Percentiles rank a stretch among this genome's conserved stretches.
These are phyloP conservation scores for Cerastoderma edule DNA, from an alignment of 2,888 invertebrate genomes.

Conservation along the genomic window DNA sequence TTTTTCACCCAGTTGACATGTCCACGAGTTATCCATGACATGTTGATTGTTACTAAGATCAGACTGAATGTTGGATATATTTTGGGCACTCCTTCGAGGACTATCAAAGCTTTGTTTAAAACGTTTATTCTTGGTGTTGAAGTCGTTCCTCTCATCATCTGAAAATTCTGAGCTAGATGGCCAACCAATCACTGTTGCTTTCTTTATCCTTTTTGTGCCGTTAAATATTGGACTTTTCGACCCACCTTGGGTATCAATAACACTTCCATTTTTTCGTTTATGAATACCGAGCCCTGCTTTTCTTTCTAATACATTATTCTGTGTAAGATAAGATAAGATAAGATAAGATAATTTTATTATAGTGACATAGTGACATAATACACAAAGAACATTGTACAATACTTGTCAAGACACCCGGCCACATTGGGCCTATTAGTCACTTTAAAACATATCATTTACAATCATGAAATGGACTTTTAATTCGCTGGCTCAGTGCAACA, in stretches of 20 bases:
- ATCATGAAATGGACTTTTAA: too few relatives aligned
- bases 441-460: too few relatives aligned
- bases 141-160: slow-evolving; percentile 16
- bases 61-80: too few relatives aligned
- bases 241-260: background rate
- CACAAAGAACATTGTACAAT: too few relatives aligned
- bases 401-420: too few relatives aligned
- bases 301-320: background rate
- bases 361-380: too few relatives aligned
- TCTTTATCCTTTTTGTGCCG: background rate
- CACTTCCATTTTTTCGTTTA: slow-evolving; percentile 1
- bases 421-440: too few relatives aligned
- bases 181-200: slow-evolving; percentile 28
- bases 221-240: background rate
- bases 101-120: background rate
- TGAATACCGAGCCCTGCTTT: background rate
- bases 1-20: too few relatives aligned
- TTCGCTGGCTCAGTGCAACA: too few relatives aligned
- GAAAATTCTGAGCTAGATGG: slow-evolving; percentile 53
- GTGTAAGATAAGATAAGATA: background rate
- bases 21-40: too few relatives aligned
- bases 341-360: background rate
- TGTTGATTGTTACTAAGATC: too few relatives aligned
- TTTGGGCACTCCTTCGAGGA: too few relatives aligned
- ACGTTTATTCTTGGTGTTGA: background rate